Evolutionary conservation across 1,140 invertebrate genomes (phyloP), one percentile per base, ranked within the genome.

Genomic region (Drosophila oshimai): DNA sequence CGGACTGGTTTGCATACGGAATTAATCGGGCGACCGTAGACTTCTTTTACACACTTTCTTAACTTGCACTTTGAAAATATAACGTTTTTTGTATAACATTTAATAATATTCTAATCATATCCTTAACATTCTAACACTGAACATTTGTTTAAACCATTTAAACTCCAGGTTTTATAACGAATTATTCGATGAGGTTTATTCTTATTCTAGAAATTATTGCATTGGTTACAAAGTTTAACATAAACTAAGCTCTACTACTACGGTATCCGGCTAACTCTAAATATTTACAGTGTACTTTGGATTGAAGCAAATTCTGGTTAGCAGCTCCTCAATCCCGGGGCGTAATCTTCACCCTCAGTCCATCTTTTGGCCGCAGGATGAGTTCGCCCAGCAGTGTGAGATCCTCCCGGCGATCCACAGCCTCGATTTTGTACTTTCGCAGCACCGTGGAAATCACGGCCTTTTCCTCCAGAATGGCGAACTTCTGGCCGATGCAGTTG

Each of bases 381-480:
- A 95, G 71, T 74, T 94, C 94, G 10, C 90, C 89, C 7, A 91
- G 84, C 29, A 93, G 90, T 2, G 90, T 89, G 4, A 94, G 74
- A 34, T 94, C 92, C 65, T 93, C 92, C 2, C 91, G 91, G 17
- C 91, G 92, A 47, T 94, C 93, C 1, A 93, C 89, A 0, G 94
- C 90, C 71, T 93, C 92, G 12, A 95, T 74, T 65, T 91, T 91
- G 77, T 93, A 97, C 54, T 93, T 93, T 20, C 94, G 91, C 9
- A 97, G 86, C n/a, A 97, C 89, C 2, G 92, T 92, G 0, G 94
- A 93, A 36, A 96, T 90, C 1, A 95, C 90, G 0, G 93, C 92
- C 89, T 96, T 96, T 81, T 94, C 93, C 91, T 97, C 95, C 62
- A 95, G 84, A 83, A 95, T 92, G 4, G 95, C 96, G 89, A 96